Conservation (phyloP, 2,888 invertebrate genomes). For the Protophormia terraenovae region DNA sequence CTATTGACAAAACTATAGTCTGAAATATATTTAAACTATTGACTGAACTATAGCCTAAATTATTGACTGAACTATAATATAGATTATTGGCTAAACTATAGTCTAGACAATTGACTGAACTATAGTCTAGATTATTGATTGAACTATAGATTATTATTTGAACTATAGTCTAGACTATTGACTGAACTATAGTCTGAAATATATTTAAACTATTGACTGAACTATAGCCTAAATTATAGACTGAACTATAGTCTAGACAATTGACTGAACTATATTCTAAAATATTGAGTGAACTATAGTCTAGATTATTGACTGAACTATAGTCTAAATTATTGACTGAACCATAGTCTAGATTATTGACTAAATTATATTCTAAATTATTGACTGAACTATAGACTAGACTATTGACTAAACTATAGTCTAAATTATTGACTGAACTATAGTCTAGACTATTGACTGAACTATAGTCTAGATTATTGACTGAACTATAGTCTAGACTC, state of each 20-base stretch:
- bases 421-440: neutral
- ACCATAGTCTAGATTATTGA: neutral
- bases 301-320: neutral
- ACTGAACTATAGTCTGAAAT: neutral
- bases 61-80: neutral
- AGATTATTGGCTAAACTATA: neutral
- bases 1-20: neutral
- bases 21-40: neutral
- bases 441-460: neutral
- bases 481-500: neutral
- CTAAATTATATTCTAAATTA: neutral
- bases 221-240: neutral
- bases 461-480: neutral
- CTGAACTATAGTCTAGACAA: neutral
- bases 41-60: neutral
- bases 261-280: neutral
- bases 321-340: neutral
- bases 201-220: neutral
- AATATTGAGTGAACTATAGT: neutral
- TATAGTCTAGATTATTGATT: neutral
- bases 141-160: no score
- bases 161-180: neutral
- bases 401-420: neutral
- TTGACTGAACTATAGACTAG: neutral
- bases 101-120: neutral